These are phyloP conservation scores for Pangasius larnaudii DNA, from an alignment of 2,797 vertebrate species.

Conservation along the genomic window DNA sequence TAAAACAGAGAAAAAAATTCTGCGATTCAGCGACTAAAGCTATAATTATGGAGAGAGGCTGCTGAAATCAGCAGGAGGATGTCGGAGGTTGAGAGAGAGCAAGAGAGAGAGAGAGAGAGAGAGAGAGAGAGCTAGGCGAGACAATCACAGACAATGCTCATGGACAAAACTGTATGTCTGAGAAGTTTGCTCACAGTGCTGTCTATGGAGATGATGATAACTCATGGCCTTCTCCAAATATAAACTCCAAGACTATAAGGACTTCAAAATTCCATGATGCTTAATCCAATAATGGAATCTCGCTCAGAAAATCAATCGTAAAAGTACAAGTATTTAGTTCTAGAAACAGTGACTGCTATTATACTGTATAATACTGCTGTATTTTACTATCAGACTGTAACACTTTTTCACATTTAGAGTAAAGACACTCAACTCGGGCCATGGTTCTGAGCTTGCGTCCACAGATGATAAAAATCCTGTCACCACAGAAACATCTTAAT, in stretches of 20 bases:
- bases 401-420: slow-evolving; percentile 7
- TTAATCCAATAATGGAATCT: too few species aligned
- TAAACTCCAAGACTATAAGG: neutral
- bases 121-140: slow-evolving; percentile 41
- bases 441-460: slow-evolving; percentile 39
- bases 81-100: slow-evolving; percentile 33
- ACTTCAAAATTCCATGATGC: neutral
- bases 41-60: slow-evolving; percentile 80
- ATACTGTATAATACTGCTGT: neutral
- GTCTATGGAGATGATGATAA: slow-evolving; percentile 11
- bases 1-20: slow-evolving; percentile 72
- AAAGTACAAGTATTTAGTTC: neutral
- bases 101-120: slow-evolving; percentile 43
- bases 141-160: slow-evolving; percentile 40
- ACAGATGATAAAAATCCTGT: slow-evolving; percentile 51
- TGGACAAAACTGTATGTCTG: slow-evolving; percentile 26
- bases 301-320: neutral
- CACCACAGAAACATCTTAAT: slow-evolving; percentile 62
- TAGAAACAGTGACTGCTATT: too few species aligned
- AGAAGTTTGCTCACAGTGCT: slow-evolving; percentile 20
- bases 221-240: slow-evolving; percentile 3
- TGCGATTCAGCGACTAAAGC: slow-evolving; percentile 78
- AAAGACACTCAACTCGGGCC: neutral
- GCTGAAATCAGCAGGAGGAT: slow-evolving; percentile 81
- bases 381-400: slow-evolving; percentile 14